Evolutionary conservation across 2,888 invertebrate species (phyloP).

Genomic region (Subacronicta megacephala): DNA sequence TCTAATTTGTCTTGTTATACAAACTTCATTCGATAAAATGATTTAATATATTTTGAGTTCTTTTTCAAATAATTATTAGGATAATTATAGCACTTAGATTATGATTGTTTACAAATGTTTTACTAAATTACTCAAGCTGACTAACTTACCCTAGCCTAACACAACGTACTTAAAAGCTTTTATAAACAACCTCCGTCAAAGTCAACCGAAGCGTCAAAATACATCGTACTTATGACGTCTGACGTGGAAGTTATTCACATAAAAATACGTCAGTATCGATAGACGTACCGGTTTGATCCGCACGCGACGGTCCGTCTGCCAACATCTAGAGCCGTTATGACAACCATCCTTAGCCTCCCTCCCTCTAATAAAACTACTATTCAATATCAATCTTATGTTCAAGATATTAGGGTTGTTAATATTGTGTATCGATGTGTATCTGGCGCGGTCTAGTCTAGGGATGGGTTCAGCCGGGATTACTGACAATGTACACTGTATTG

Average conservation of each 20-base stretch:
- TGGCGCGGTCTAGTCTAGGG: constrained; percentile 15
- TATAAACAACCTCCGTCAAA: constrained; percentile 34
- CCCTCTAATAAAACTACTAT: constrained; percentile 6
- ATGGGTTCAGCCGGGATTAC: constrained; percentile 39
- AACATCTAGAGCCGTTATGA: constrained; percentile 45
- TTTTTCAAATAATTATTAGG: no score
- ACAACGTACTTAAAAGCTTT: constrained; percentile 9
- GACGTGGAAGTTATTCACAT: constrained; percentile 23
- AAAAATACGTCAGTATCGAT: constrained; percentile 34
- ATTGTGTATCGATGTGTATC: constrained; percentile 2
- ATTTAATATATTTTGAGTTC: no score
- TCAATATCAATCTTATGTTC: constrained; percentile 18
- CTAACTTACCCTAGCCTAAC: no score
- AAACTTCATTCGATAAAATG: no score
- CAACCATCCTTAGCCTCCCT: constrained; percentile 25
- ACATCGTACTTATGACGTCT: constrained; percentile 14
- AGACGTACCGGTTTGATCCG: constrained; percentile 28
- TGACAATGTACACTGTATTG: constrained; percentile 25
- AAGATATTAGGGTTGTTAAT: not conserved
- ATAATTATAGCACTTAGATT: no score
- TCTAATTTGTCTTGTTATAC: no score
- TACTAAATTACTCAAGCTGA: no score
- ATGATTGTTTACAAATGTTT: no score
- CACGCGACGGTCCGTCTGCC: constrained; percentile 41
- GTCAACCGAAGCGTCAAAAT: constrained; percentile 30